phyloP scores from a whole-genome alignment of 1,140 invertebrate genomes.

The Ips typographus region DNA sequence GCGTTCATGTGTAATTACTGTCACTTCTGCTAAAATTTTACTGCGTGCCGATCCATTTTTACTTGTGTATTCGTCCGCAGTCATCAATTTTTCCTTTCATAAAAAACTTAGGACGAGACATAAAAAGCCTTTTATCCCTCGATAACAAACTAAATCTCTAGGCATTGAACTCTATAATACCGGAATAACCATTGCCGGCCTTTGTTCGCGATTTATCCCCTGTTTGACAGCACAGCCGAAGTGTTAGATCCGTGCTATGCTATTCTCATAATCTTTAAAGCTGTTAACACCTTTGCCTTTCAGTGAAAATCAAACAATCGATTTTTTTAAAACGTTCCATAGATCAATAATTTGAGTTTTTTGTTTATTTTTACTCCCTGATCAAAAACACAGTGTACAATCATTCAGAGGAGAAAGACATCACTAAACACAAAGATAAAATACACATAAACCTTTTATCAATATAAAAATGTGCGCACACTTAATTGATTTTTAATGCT shows the following conservation, averaged over 20 bases:
- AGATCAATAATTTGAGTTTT: too few relatives aligned
- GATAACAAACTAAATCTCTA: slow-evolving; percentile 12
- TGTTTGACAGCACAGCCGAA: not conserved
- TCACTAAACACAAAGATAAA: too few relatives aligned
- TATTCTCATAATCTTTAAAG: not conserved
- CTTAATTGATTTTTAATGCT: too few relatives aligned
- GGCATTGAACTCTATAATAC: slow-evolving; percentile 7
- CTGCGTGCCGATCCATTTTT: not conserved
- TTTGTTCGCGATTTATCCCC: slow-evolving; percentile 10
- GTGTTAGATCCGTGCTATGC: not conserved
- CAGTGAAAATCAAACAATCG: too few relatives aligned
- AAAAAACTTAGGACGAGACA: not conserved
- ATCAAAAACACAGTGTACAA: too few relatives aligned
- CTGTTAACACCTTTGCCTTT: not conserved
- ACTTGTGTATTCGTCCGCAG: slow-evolving; percentile 1
- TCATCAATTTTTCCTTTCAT: slow-evolving; percentile 13
- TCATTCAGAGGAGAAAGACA: too few relatives aligned
- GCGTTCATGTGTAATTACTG: not conserved
- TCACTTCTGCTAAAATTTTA: not conserved
- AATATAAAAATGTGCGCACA: too few relatives aligned
- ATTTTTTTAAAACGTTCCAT: too few relatives aligned
- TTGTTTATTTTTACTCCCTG: too few relatives aligned
- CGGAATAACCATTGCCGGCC: slow-evolving; percentile 5
- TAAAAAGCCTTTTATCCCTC: not conserved
- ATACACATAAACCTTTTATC: too few relatives aligned